phyloP scores from a whole-genome alignment of 2,113 vertebrate genomes.

The Caranx ignobilis region DNA sequence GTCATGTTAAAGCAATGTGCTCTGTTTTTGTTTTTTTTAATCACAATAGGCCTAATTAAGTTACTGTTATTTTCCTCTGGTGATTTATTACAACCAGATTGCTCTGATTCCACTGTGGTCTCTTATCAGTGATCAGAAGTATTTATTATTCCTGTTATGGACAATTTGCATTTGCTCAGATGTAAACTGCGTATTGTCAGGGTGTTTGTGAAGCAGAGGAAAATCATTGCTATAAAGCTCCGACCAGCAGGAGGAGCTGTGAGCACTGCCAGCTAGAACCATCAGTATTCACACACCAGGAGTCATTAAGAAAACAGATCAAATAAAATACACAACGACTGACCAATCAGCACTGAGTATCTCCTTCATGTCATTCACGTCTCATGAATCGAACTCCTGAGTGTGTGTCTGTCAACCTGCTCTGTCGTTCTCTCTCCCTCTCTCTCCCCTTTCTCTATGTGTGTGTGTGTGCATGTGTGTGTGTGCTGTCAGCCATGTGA shows the following conservation, averaged over 20 bases:
- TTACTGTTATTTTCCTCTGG: too few species aligned
- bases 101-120: not conserved
- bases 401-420: not conserved
- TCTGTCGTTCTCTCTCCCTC: not conserved
- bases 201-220: not conserved
- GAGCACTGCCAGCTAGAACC: not conserved
- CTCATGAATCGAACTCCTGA: not conserved
- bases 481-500: slow-evolving; percentile 45
- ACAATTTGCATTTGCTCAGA: too few species aligned
- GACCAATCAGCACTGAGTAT: not conserved
- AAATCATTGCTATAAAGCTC: not conserved
- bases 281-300: slow-evolving; percentile 4
- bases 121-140: not conserved
- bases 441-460: not conserved
- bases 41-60: too few species aligned
- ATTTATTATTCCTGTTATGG: not conserved
- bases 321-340: slow-evolving; percentile 23
- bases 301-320: slow-evolving; percentile 42
- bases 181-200: not conserved
- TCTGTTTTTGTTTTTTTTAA: too few species aligned
- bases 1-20: too few species aligned
- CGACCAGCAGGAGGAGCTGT: slow-evolving; percentile 37
- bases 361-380: not conserved
- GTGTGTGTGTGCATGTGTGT: slow-evolving; percentile 15
- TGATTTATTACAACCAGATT: not conserved